These are phyloP conservation scores for Ammospiza nelsoni DNA, from an alignment of 2,113 vertebrate species.

Conservation along the genomic window DNA sequence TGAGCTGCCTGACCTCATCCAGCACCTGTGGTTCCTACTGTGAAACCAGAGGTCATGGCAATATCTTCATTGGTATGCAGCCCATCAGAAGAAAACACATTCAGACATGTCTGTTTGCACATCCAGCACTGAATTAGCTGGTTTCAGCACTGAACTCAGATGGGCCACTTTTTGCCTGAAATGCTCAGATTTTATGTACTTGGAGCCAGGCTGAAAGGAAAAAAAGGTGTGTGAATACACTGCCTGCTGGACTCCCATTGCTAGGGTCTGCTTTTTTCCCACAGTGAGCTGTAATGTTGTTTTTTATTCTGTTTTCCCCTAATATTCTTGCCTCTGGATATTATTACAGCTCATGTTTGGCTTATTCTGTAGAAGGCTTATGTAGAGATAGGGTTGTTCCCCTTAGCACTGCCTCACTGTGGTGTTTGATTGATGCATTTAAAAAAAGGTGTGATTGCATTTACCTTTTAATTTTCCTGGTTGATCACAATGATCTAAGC, in stretches of 20 bases:
- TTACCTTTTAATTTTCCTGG: constrained; percentile 7
- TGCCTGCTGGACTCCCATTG: neutral
- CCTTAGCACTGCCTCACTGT: neutral
- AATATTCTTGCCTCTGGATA: neutral
- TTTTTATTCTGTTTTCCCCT: neutral
- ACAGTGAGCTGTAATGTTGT: neutral
- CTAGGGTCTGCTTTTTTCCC: neutral
- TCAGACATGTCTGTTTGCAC: neutral
- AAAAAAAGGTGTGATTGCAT: neutral
- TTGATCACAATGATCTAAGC: neutral
- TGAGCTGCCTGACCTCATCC: neutral
- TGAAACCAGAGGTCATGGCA: neutral
- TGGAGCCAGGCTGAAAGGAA: neutral
- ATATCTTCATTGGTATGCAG: neutral
- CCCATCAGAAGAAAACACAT: neutral
- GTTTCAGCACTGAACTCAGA: neutral
- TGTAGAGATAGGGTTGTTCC: neutral
- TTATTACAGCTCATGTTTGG: neutral
- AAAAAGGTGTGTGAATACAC: neutral
- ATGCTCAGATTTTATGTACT: neutral
- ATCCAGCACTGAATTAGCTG: neutral
- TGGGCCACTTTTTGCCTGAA: neutral
- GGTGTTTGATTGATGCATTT: neutral
- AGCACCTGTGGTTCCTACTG: neutral
- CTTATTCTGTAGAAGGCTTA: neutral